Evolutionary conservation across 1,140 invertebrate species (phyloP).

Genomic region (Orchestia grillus): DNA sequence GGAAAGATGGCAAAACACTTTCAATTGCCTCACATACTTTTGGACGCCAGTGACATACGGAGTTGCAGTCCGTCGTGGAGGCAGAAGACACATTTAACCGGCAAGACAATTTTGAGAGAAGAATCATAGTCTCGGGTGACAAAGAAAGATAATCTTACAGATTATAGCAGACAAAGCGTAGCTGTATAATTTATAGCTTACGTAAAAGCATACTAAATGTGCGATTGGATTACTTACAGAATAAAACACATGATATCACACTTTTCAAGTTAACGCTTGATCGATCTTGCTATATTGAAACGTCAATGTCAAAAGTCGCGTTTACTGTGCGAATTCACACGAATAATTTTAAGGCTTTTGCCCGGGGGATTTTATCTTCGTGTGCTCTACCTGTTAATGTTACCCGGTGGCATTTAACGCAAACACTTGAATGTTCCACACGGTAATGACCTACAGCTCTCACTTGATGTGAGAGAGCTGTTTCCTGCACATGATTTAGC

Average conservation of each 20-base stretch:
- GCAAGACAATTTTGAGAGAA: neutral
- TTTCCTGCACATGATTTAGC: neutral
- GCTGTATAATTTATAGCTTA: too few relatives aligned
- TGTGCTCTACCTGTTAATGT: neutral
- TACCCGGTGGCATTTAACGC: neutral
- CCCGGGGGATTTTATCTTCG: neutral
- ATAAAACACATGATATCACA: too few relatives aligned
- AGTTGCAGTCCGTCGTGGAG: neutral
- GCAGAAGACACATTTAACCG: neutral
- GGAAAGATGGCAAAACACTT: neutral
- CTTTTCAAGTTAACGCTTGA: too few relatives aligned
- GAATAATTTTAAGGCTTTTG: neutral
- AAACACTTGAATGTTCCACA: neutral
- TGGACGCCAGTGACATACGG: neutral
- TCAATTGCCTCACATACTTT: constrained; percentile 1
- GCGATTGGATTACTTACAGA: too few relatives aligned
- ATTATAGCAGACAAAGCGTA: neutral
- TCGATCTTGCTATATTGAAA: neutral
- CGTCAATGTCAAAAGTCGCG: neutral
- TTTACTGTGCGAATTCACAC: neutral
- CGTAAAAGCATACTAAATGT: too few relatives aligned
- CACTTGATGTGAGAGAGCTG: neutral
- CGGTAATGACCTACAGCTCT: neutral
- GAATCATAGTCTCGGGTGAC: neutral
- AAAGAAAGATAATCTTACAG: neutral